These are phyloP conservation scores for Mythimna impura DNA, from an alignment of 2,888 invertebrate species.

Conservation along the genomic window DNA sequence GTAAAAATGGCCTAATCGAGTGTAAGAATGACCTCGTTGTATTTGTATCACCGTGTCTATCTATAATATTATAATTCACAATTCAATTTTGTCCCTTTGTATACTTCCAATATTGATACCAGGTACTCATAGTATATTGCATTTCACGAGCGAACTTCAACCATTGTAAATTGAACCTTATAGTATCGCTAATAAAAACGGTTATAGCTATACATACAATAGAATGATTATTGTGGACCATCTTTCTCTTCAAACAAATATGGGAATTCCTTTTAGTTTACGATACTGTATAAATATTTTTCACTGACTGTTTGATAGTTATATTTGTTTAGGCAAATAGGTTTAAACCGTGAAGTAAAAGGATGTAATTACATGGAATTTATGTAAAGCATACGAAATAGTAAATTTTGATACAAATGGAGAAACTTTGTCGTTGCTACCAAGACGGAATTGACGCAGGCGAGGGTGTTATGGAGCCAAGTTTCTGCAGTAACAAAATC, in stretches of 20 bases:
- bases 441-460: too few species aligned
- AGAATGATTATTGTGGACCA: background rate
- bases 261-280: background rate
- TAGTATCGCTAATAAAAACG: background rate
- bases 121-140: background rate
- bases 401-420: too few species aligned
- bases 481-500: too few species aligned
- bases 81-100: constrained; percentile 32
- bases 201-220: background rate
- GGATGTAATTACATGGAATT: background rate
- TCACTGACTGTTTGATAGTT: background rate
- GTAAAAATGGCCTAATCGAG: constrained; percentile 24
- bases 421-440: too few species aligned
- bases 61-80: constrained; percentile 33
- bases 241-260: background rate
- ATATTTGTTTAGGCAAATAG: background rate
- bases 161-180: constrained; percentile 22
- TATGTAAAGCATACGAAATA: background rate
- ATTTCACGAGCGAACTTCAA: background rate
- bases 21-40: constrained; percentile 30
- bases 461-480: too few species aligned
- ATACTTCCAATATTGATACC: constrained; percentile 23
- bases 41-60: constrained; percentile 19
- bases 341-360: background rate
- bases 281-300: constrained; percentile 3